Percentiles rank a stretch among this genome's conserved stretches.
Conservation (phyloP, 2,113 vertebrate species). For the zebrafish (Danio rerio) region GRCz12tu NC_133188.1:44369001-44369500, state of each 20-base stretch:
- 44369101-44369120: background rate
- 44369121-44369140: background rate
- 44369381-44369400: background rate
- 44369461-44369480: too few relatives aligned
- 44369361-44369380: too few relatives aligned
- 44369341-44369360: too few relatives aligned
- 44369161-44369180: background rate
- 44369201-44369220: background rate
- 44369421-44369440: background rate
- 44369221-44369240: background rate
- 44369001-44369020: conserved; percentile 1
- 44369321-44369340: too few relatives aligned
- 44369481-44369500: background rate
- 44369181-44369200: background rate
- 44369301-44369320: too few relatives aligned
- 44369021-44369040: background rate
- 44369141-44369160: background rate
- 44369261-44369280: background rate
- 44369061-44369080: background rate
- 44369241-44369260: conserved; percentile 1
- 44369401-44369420: background rate
- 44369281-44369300: too few relatives aligned
- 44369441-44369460: background rate
- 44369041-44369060: background rate
- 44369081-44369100: background rate